Base-by-base conservation (phyloP, 2,888 invertebrate species). In the Chironomus tentans region DNA sequence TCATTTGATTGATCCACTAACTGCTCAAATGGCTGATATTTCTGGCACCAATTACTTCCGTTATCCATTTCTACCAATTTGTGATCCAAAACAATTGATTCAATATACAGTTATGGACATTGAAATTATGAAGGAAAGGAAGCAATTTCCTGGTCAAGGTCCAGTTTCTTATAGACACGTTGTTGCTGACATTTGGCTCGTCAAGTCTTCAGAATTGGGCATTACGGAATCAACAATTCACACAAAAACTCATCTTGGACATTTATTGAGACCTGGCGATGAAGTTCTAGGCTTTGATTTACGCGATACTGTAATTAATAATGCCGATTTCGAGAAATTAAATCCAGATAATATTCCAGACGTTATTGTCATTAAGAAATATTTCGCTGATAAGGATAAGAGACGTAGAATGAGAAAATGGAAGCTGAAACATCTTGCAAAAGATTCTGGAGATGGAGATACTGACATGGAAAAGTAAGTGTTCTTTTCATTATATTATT, bases 41-140 rank as follows among this genome's bases (percentile, higher is more conserved):
- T 91, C 87, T 77, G 87, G 92, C 7, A 89, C 89, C 2, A 86
- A 88, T 0, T 99, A 91, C 83, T 98, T 94, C 92, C 87, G 97
- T 78, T 85, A 90, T 77, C 94, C 95, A 3, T 98, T 98, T 82
- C 88, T 89, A 75, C 88, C 92, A 28, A 90, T 99, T 77, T 96
- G 95, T 81, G 92, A 93, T 81, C 94, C 95, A 0, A 96, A 94
- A 82, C 95, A 97, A 81, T 84, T 98, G 77, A 89, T 91, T 0
- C 95, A 98, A 82, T 99, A 93, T 82, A 89, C 94, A 80, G 94
- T 99, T 0, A 95, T 99, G 93, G 94, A 99, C 81, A 90, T 95
- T 77, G 98, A 98, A 75, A 77, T 83, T 2, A 82, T 84, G 7
- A 77, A 79, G 76, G 81, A 84, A 10, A 89, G 89, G 79, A 91